phyloP scores from a whole-genome alignment of 2,113 vertebrate genomes.

The Maccullochella peelii region DNA sequence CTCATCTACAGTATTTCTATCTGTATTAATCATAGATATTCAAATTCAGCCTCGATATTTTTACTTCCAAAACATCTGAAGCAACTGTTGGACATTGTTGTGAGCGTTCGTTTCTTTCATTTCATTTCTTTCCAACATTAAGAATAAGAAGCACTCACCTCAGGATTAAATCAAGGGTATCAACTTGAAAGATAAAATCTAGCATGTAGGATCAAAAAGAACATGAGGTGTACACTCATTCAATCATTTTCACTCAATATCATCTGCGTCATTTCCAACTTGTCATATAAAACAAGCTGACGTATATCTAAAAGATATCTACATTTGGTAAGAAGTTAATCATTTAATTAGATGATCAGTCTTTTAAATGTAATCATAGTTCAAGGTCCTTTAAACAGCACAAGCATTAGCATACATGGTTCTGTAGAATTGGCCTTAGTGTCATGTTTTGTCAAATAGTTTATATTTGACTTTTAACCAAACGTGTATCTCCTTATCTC shows the following conservation, averaged over 20 bases:
- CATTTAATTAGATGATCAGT: not conserved
- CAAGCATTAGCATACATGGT: not conserved
- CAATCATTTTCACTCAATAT: not conserved
- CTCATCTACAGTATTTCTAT: not conserved
- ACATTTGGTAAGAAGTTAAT: not conserved
- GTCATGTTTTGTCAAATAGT: not conserved
- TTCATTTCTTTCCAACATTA: not conserved
- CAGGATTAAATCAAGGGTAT: not conserved
- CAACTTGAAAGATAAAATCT: not conserved
- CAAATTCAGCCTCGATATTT: not conserved
- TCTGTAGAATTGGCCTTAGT: not conserved
- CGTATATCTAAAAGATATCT: too few relatives aligned
- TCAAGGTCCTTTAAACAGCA: not conserved
- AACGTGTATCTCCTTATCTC: not conserved
- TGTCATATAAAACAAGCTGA: not conserved
- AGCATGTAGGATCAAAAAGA: not conserved
- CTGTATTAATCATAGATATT: not conserved
- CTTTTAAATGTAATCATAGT: not conserved
- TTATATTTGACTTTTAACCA: not conserved
- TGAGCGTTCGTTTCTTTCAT: not conserved
- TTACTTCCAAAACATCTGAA: not conserved
- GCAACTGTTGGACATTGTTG: not conserved
- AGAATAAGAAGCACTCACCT: not conserved
- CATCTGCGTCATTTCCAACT: not conserved
- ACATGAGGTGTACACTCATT: not conserved